Evolutionary conservation across 2,888 invertebrate genomes (phyloP).

Genomic region (Lasioglossum malachurum): DNA sequence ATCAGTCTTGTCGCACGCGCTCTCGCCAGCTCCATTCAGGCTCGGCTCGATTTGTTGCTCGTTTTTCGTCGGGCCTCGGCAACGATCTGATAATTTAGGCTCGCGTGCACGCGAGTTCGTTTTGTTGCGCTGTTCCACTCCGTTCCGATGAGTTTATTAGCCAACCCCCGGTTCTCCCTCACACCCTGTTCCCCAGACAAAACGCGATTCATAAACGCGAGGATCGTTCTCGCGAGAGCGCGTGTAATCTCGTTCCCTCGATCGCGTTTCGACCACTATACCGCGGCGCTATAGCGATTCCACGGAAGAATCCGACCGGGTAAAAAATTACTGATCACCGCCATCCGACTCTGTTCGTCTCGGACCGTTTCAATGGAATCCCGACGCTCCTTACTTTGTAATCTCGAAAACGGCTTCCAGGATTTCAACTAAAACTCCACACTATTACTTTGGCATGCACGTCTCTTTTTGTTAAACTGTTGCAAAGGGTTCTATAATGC

Average conservation of each 20-base stretch:
- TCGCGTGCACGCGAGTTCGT: conserved; percentile 29
- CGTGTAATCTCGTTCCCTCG: neutral
- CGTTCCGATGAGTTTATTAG: conserved; percentile 31
- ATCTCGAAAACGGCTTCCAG: neutral
- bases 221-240: neutral
- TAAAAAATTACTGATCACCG: neutral
- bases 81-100: conserved; percentile 51
- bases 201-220: conserved; percentile 6
- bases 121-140: conserved; percentile 29
- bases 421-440: neutral
- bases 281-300: neutral
- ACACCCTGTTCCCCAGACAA: neutral
- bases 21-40: conserved; percentile 18
- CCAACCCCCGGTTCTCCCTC: neutral
- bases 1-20: conserved; percentile 45
- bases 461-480: neutral
- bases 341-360: neutral
- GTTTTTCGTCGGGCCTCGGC: conserved; percentile 29
- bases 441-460: conserved; percentile 1
- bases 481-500: neutral
- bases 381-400: neutral
- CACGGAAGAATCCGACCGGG: neutral
- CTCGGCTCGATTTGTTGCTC: conserved; percentile 8
- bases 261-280: neutral
- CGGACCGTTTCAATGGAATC: neutral